Percentiles rank a stretch among this genome's conserved stretches.
Conservation (phyloP, 2,888 invertebrate species). For the Drosophila pseudotalamancana region DNA sequence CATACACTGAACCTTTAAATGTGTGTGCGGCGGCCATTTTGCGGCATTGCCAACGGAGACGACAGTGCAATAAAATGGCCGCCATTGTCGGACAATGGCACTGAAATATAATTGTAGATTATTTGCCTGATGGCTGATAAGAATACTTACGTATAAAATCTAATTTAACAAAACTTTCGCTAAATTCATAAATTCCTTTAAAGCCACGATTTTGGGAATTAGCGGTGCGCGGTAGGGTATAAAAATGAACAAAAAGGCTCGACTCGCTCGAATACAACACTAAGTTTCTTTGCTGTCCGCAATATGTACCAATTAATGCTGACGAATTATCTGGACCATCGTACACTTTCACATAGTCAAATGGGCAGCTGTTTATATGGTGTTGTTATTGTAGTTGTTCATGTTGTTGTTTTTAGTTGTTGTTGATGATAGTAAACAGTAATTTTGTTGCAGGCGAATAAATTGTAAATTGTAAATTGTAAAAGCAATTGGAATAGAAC, state of each 20-base stretch:
- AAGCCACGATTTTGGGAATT: constrained; percentile 99
- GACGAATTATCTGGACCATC: constrained; percentile 96
- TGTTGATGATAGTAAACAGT: constrained; percentile 40
- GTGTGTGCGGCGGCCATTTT: constrained; percentile 44
- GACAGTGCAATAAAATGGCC: constrained; percentile 39
- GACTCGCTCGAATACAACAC: constrained; percentile 97
- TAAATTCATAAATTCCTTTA: constrained; percentile 99
- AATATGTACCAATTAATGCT: constrained; percentile 97
- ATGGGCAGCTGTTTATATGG: constrained; percentile 92
- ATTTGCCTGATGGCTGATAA: constrained; percentile 2
- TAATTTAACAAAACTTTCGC: constrained; percentile 98
- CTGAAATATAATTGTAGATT: constrained; percentile 46
- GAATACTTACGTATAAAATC: constrained; percentile 88
- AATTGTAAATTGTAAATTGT: constrained; percentile 30
- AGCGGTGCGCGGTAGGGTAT: constrained; percentile 94
- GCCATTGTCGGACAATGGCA: not conserved
- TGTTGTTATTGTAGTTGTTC: constrained; percentile 15
- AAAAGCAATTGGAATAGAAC: constrained; percentile 30
- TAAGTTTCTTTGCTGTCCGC: constrained; percentile 98
- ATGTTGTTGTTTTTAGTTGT: constrained; percentile 30
- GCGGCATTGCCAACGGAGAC: constrained; percentile 9
- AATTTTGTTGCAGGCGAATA: constrained; percentile 48
- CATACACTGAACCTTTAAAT: constrained; percentile 74
- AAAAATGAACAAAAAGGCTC: constrained; percentile 95
- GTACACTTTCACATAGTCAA: constrained; percentile 98